Percentiles rank a stretch among this genome's conserved stretches.
phyloP scores from a whole-genome alignment of 2,888 invertebrate species.

The Ophonus ardosiacus region DNA sequence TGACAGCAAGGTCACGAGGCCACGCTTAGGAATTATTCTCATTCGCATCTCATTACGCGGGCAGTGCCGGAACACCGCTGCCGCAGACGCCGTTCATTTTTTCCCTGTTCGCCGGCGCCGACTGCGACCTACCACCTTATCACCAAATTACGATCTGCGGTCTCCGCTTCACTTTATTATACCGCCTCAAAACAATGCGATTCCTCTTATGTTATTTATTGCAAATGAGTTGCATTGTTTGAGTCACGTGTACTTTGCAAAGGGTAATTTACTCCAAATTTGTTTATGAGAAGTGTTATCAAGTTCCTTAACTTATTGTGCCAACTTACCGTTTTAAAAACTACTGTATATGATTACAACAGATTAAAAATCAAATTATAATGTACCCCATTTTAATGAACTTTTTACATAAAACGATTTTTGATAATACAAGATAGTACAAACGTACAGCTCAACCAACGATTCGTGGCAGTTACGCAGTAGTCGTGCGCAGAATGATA shows the following conservation, averaged over 20 bases:
- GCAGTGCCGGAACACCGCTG: conserved; percentile 14
- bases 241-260: background rate
- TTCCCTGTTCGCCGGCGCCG: conserved; percentile 4
- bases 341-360: too few species aligned
- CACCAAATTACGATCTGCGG: conserved; percentile 52
- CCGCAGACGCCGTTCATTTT: conserved; percentile 46
- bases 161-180: conserved; percentile 12
- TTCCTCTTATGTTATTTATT: conserved; percentile 55
- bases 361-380: too few species aligned
- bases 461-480: too few species aligned
- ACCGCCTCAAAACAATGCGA: conserved; percentile 56
- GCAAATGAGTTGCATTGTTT: conserved; percentile 56
- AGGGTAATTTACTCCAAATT: conserved; percentile 13
- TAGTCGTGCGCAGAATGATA: too few species aligned
- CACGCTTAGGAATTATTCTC: conserved; percentile 55
- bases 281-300: background rate
- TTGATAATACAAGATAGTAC: too few species aligned
- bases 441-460: too few species aligned
- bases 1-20: conserved; percentile 55
- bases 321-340: background rate
- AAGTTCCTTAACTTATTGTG: background rate
- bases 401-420: too few species aligned
- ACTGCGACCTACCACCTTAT: conserved; percentile 25
- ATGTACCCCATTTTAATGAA: too few species aligned
- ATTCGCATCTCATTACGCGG: conserved; percentile 62